A percentile compares a stretch with the other conserved stretches of the same genome.
Conservation (phyloP, 2,888 invertebrate species). For the Buathra laborator region DNA sequence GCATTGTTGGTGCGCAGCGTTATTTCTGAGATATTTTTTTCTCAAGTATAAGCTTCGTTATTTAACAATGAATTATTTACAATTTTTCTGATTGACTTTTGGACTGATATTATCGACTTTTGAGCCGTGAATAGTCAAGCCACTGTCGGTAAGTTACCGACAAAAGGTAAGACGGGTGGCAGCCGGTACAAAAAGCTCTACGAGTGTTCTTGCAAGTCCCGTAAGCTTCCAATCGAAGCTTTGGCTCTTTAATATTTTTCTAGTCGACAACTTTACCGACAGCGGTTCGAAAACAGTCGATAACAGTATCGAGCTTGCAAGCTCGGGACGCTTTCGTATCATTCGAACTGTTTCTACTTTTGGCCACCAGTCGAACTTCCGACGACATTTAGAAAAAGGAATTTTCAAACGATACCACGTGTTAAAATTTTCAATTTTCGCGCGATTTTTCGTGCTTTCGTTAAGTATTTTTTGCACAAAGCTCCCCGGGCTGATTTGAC, state of each 20-base stretch:
- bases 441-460: neutral
- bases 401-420: neutral
- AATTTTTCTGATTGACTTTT: slow-evolving; percentile 12
- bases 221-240: neutral
- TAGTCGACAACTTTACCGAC: slow-evolving; percentile 28
- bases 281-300: neutral
- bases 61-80: slow-evolving; percentile 50
- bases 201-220: neutral
- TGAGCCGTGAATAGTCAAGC: neutral
- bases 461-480: neutral
- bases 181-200: neutral
- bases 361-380: neutral
- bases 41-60: neutral
- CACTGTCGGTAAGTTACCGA: slow-evolving; percentile 8
- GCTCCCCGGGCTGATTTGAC: neutral
- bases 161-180: slow-evolving; percentile 6
- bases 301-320: slow-evolving; percentile 11
- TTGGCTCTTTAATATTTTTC: neutral
- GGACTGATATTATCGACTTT: slow-evolving; percentile 14
- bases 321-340: neutral
- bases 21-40: slow-evolving; percentile 13
- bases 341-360: neutral
- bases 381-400: neutral
- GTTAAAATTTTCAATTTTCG: neutral
- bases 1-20: slow-evolving; percentile 73